Percentiles rank a stretch among this genome's conserved stretches.
phyloP scores from a whole-genome alignment of 2,113 vertebrate genomes.

The Melozone crissalis region DNA sequence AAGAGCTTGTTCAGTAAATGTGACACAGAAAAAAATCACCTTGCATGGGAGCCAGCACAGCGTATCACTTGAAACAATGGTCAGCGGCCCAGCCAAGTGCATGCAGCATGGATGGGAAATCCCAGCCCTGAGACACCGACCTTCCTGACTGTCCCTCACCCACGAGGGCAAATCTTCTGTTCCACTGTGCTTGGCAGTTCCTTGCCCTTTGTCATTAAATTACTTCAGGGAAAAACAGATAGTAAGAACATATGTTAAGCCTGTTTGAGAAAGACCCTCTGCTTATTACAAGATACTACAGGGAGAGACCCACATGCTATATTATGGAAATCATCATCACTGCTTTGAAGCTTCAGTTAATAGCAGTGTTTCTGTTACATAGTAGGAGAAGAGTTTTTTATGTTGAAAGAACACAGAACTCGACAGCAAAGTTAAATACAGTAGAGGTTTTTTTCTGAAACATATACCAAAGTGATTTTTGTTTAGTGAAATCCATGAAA shows the following conservation, averaged over 20 bases:
- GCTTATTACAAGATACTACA: background rate
- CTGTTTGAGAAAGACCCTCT: background rate
- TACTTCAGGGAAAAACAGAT: background rate
- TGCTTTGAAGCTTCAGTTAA: background rate
- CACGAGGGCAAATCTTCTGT: background rate
- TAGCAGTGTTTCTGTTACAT: background rate
- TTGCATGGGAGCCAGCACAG: background rate
- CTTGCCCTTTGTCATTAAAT: background rate
- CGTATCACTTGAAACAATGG: slow-evolving; percentile 31
- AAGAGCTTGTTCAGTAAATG: slow-evolving; percentile 23
- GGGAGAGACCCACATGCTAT: background rate
- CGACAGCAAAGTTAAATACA: background rate
- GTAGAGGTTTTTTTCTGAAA: background rate
- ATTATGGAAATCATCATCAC: background rate
- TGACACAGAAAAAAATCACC: background rate
- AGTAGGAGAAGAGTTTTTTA: background rate
- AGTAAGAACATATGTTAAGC: background rate
- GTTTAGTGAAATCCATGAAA: background rate
- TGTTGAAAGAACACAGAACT: background rate
- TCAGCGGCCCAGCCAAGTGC: slow-evolving; percentile 4
- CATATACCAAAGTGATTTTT: background rate
- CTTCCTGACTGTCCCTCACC: background rate
- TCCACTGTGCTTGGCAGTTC: background rate
- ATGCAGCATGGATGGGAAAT: slow-evolving; percentile 33
- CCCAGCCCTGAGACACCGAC: background rate